A percentile compares a stretch with the other conserved stretches of the same genome.
Conservation (phyloP, 1,140 invertebrate species). For the Mamestra configurata region DNA sequence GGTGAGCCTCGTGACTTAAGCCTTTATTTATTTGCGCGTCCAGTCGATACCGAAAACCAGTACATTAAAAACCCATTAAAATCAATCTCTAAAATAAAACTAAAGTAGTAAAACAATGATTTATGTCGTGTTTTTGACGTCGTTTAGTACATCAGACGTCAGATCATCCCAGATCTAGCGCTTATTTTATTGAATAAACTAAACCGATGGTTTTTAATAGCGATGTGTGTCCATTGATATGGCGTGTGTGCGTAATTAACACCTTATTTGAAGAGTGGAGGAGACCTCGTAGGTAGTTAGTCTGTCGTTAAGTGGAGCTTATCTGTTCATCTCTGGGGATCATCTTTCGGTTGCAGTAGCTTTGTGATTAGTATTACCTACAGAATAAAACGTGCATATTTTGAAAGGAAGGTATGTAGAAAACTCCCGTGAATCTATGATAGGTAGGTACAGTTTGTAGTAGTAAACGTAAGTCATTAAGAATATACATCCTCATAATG, state of each 20-base stretch:
- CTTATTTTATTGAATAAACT: conserved; percentile 46
- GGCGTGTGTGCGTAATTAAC: conserved; percentile 45
- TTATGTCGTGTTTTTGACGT: conserved; percentile 12
- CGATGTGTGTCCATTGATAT: conserved; percentile 38
- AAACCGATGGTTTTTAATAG: conserved; percentile 26
- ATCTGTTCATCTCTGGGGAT: conserved; percentile 10
- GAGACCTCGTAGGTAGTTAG: conserved; percentile 1
- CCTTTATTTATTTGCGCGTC: neutral
- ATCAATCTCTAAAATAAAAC: conserved; percentile 27
- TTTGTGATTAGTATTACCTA: neutral
- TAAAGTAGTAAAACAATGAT: conserved; percentile 43
- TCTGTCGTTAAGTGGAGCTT: conserved; percentile 7
- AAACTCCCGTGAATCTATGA: too few relatives aligned
- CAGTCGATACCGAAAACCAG: neutral
- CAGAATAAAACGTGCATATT: too few relatives aligned
- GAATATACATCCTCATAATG: too few relatives aligned
- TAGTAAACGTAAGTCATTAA: too few relatives aligned
- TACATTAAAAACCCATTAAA: conserved; percentile 41
- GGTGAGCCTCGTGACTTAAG: neutral
- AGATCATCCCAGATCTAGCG: conserved; percentile 3
- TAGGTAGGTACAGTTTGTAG: too few relatives aligned
- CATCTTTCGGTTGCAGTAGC: neutral
- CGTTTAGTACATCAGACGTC: conserved; percentile 20
- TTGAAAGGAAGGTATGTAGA: too few relatives aligned
- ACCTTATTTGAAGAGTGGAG: conserved; percentile 15